These are phyloP conservation scores for Rugalucina vietnamica DNA, from an alignment of 2,888 invertebrate genomes.

Conservation along the genomic window DNA sequence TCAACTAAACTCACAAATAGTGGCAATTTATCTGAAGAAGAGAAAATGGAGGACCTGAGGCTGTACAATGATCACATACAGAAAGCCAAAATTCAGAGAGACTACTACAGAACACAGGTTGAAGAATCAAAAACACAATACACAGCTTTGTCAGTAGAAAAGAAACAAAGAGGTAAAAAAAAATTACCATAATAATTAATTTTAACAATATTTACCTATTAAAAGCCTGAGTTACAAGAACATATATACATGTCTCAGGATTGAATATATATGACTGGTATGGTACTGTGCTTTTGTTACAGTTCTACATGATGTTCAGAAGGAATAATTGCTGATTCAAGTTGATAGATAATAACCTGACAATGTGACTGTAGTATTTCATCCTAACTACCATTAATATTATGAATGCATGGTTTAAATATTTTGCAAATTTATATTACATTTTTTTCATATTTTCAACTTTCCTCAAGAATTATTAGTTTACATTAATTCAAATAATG, in stretches of 20 bases:
- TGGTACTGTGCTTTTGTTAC: too few relatives aligned
- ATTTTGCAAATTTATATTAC: too few relatives aligned
- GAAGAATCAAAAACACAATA: background rate
- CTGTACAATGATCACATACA: background rate
- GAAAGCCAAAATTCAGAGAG: slow-evolving; percentile 8
- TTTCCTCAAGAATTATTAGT: too few relatives aligned
- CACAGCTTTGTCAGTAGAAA: background rate
- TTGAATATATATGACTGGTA: too few relatives aligned
- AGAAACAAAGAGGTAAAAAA: background rate
- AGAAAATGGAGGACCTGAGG: background rate
- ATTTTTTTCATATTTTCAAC: too few relatives aligned
- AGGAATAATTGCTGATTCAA: background rate
- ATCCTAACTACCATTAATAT: too few relatives aligned
- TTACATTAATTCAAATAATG: too few relatives aligned
- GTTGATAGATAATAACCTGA: background rate
- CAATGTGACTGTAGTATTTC: too few relatives aligned
- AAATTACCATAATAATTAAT: background rate
- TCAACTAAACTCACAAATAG: background rate
- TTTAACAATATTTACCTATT: background rate
- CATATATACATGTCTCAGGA: background rate
- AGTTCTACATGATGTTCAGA: background rate
- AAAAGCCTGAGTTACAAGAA: background rate
- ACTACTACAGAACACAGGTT: background rate
- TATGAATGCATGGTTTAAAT: too few relatives aligned
- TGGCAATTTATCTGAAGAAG: slow-evolving; percentile 7